Conservation (phyloP, 2,888 invertebrate genomes). For the Bimastos eiseni region DNA sequence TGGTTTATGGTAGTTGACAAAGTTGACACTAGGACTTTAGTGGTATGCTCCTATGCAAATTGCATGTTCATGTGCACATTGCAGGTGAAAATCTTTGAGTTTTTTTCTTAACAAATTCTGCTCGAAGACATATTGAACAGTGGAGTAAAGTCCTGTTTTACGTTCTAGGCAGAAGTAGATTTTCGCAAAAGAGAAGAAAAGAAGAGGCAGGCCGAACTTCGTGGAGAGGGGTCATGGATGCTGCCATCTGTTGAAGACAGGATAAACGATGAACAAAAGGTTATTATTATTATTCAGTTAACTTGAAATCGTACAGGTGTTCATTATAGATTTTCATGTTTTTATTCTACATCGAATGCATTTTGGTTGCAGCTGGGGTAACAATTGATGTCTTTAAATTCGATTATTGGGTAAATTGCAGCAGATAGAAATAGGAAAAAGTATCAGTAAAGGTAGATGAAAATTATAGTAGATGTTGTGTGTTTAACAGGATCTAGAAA, state of each 20-base stretch:
- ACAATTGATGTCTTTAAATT: too few relatives aligned
- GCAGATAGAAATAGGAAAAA: too few relatives aligned
- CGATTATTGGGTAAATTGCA: too few relatives aligned
- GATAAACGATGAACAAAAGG: slow-evolving; percentile 52
- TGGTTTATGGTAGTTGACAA: too few relatives aligned
- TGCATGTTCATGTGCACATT: too few relatives aligned
- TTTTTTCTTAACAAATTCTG: neutral
- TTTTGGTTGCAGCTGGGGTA: neutral
- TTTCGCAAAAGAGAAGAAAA: slow-evolving; percentile 52
- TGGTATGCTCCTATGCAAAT: too few relatives aligned
- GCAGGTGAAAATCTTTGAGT: neutral
- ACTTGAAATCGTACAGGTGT: neutral
- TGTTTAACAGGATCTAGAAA: neutral
- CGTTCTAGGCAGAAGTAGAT: slow-evolving; percentile 51
- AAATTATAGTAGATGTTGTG: neutral
- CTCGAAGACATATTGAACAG: neutral
- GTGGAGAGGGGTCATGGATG: slow-evolving; percentile 64
- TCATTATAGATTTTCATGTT: neutral
- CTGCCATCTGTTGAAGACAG: slow-evolving; percentile 61
- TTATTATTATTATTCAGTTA: slow-evolving; percentile 31
- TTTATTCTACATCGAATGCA: neutral
- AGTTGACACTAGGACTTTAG: too few relatives aligned
- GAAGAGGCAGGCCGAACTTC: slow-evolving; percentile 49
- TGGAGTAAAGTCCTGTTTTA: neutral
- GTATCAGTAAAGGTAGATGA: neutral